phyloP scores from a whole-genome alignment of 2,797 vertebrate genomes.

The Passerculus sandwichensis region DNA sequence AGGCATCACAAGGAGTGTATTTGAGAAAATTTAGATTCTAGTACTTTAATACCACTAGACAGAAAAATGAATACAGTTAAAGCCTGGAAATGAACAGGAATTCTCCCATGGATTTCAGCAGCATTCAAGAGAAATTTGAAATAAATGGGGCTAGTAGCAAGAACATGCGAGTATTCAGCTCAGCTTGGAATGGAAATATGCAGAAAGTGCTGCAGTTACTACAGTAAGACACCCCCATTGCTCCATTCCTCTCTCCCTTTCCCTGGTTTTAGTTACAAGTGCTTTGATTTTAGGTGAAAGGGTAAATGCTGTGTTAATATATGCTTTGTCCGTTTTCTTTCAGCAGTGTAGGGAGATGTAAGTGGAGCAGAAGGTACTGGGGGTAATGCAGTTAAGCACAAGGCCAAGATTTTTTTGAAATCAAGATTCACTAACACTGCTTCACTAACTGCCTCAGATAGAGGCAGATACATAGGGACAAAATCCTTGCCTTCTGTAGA shows the following conservation, averaged over 20 bases:
- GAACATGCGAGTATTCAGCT: not conserved
- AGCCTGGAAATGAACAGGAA: not conserved
- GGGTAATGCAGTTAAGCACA: not conserved
- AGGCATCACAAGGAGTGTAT: not conserved
- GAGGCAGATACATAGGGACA: not conserved
- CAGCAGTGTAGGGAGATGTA: not conserved
- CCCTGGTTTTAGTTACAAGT: not conserved
- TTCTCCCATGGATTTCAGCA: not conserved
- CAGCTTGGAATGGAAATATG: not conserved
- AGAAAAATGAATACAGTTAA: not conserved
- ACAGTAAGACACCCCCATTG: fast-evolving
- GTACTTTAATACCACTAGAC: not conserved
- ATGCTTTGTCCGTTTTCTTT: not conserved
- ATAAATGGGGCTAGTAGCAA: not conserved
- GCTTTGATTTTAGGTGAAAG: not conserved
- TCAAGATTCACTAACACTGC: not conserved
- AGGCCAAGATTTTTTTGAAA: not conserved
- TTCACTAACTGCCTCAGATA: not conserved
- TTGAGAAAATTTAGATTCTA: not conserved
- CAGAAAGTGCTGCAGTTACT: not conserved
- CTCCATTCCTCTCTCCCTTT: not conserved
- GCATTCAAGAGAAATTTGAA: not conserved
- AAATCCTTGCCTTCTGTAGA: not conserved
- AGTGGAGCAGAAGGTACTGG: not conserved
- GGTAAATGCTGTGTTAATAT: not conserved